Evolutionary conservation across 1,140 invertebrate species (phyloP), one percentile per base, ranked within the genome.

Genomic region (Drosophila nigrodunni): DNA sequence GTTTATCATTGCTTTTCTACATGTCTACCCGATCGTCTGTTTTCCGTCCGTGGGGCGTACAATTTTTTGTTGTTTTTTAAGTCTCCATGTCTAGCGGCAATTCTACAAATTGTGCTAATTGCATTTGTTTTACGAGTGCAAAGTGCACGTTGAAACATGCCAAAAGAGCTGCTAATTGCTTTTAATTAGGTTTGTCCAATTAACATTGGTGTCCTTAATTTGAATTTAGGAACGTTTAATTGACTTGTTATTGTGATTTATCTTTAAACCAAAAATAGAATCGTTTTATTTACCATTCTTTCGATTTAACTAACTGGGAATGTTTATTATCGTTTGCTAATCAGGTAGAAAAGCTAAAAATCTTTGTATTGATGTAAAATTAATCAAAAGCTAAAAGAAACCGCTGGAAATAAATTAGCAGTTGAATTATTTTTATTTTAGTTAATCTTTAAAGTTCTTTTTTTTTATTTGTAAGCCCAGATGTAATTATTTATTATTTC

Each of bases 81-180:
- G 68, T 69, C 13, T 39, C 10, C 10, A 49, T 47, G 60, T 55
- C 67, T 75, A 75, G 67, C 66, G 73, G 44, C 39, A 43, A 25
- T 60, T 74, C 71, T 67, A 54, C 59, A 77, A 88, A 88, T 87
- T 74, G 57, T 50, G 72, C 59, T 78, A 80, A 79, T 87, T 82
- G 62, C 76, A 82, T 81, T 86, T 66, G 25, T 43, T 57, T 39
- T 43, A 60, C 59, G 74, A 80, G 85, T 85, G 85, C 83, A 89
- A 78, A 88, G 85, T 82, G 79, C 83, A 80, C 58, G 43, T 43
- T 50, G 66, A 72, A 76, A 39, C 62, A 52, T 68, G 55, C 34
- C 50, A 70, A 69, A 30, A 80, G 64, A n/a, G 69, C 64, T 81
- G 75, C 41, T 78, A 86, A 87, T 89, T 88, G 85, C 44, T 55